These are phyloP conservation scores for Meganola albula DNA, from an alignment of 2,888 invertebrate genomes.

Conservation along the genomic window DNA sequence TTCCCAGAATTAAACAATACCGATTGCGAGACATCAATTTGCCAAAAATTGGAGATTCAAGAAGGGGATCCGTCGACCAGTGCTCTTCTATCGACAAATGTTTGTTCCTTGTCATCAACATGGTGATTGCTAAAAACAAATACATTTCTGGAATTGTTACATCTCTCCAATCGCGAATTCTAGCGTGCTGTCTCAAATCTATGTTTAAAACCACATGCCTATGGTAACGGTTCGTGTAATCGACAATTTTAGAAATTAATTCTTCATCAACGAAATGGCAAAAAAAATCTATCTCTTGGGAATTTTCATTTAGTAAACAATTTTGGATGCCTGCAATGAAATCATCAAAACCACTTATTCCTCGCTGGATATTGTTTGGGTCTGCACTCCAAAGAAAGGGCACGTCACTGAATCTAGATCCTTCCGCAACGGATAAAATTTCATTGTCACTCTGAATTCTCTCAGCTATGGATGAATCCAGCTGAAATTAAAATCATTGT, in stretches of 20 bases:
- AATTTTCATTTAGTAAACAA: no score
- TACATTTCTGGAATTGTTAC: background rate
- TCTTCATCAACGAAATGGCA: background rate
- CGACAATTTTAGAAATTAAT: background rate
- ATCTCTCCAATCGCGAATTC: background rate
- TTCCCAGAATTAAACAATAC: constrained; percentile 12
- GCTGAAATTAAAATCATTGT: no score
- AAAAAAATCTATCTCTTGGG: no score
- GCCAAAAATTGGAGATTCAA: constrained; percentile 10
- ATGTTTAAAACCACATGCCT: background rate
- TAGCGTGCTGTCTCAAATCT: background rate
- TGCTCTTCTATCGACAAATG: background rate
- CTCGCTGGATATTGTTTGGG: no score
- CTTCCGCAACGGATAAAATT: no score
- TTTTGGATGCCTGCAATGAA: no score
- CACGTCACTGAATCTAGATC: no score
- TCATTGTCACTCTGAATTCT: no score
- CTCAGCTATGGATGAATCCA: no score
- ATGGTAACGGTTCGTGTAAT: background rate
- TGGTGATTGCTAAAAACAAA: background rate
- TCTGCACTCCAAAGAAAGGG: no score
- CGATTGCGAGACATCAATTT: constrained; percentile 11
- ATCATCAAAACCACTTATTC: no score
- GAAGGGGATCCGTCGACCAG: background rate
- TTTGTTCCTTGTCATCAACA: background rate